Base-by-base conservation (phyloP, 2,888 invertebrate genomes). In the Athalia cordata region DNA sequence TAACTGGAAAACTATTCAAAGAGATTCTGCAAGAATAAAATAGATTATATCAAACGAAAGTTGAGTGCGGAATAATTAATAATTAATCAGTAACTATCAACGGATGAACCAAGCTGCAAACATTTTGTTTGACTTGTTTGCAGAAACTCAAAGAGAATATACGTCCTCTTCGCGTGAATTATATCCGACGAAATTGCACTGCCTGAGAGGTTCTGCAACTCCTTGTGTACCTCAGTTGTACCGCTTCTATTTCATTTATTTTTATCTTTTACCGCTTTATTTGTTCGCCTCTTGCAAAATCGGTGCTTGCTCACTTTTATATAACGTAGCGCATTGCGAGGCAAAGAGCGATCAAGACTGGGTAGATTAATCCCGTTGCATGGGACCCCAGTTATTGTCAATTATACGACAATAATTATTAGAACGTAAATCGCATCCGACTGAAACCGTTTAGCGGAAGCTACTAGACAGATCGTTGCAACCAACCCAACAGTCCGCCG, bases 401-500 rank as follows among this genome's bases (percentile, higher is more conserved):
- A 68, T 68, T 55, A 68, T 55, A 55, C n/a, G 43, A 29, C 52
- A 68, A 68, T 52, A 68, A 68, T 68, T 68, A 68, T 29, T 52
- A 43, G 52, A 29, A 68, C 68, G 68, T 68, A 68, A 55, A 68
- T 68, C 52, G 68, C 11, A 11, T 55, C 11, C 15, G 52, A 68
- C 68, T 68, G 68, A 52, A 68, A 52, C 68, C 68, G 68, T 68
- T 68, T 68, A 68, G 52, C 68, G 52, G 55, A 52, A 52, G 68
- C 68, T 29, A 29, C 29, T 68, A 68, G 52, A 55, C 29, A 52
- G 50, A 68, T 68, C 68, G 68, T 68, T 68, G 4, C 43, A 68
- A 55, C 52, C 29, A 50, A 43, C 11, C 11, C 47, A 29, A 29
- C 55, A 11, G 55, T n/a, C 4, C 7, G 29, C 52, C 52, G 11